Evolutionary conservation across 2,797 vertebrate genomes (phyloP).

Genomic region (Premnoplex brunnescens): DNA sequence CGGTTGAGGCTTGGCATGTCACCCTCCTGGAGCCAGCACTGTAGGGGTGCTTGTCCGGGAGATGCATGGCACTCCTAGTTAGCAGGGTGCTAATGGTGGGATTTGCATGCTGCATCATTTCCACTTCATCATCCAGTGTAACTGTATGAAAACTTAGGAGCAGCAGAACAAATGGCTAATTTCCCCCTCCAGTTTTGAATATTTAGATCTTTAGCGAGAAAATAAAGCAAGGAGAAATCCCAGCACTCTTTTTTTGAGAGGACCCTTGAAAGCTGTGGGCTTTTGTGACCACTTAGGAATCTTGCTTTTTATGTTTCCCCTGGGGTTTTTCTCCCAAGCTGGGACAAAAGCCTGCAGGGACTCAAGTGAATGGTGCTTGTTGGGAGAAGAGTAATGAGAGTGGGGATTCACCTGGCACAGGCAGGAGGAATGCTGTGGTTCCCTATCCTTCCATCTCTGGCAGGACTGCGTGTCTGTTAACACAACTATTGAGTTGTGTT

Average conservation of each 20-base stretch:
- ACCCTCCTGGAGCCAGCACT: not conserved
- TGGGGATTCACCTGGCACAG: not conserved
- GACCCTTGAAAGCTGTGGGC: not conserved
- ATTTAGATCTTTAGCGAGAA: rapidly evolving
- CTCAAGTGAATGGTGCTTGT: not conserved
- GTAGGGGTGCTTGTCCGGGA: not conserved
- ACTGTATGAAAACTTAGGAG: slow-evolving; percentile 5
- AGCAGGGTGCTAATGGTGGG: not conserved
- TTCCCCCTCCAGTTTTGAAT: not conserved
- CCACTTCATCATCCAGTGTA: not conserved
- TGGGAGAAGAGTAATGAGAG: not conserved
- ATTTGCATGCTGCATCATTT: not conserved
- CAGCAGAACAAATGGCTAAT: not conserved
- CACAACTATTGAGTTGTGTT: rapidly evolving
- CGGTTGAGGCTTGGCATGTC: not conserved
- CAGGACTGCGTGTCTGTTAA: rapidly evolving
- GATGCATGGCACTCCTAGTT: rapidly evolving
- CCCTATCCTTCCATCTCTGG: not conserved
- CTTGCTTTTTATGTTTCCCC: not conserved
- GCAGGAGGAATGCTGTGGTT: not conserved
- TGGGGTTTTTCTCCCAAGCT: not conserved
- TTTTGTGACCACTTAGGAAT: not conserved
- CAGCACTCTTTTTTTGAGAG: not conserved
- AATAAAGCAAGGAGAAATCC: not conserved
- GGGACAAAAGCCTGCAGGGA: not conserved